These are phyloP conservation scores for Diuraphis noxia DNA, from an alignment of 1,140 invertebrate genomes.

Conservation along the genomic window DNA sequence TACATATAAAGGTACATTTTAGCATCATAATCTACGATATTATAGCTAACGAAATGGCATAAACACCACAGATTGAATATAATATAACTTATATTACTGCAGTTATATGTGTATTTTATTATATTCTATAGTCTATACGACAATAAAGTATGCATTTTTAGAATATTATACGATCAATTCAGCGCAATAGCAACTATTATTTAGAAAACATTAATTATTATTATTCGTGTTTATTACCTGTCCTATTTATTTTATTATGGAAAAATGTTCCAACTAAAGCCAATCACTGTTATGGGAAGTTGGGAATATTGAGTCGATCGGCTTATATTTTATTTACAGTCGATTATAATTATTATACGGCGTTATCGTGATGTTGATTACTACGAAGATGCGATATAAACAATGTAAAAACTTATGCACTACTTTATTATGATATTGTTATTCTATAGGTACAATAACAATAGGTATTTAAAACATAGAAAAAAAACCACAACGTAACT, in stretches of 20 bases:
- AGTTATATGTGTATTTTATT: not conserved
- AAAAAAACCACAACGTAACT: not conserved
- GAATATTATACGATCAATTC: not conserved
- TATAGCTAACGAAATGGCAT: conserved; percentile 1
- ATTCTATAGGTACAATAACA: too few species aligned
- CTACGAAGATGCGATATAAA: not conserved
- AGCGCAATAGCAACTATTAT: not conserved
- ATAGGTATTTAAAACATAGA: not conserved
- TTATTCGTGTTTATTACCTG: not conserved
- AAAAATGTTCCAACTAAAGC: too few species aligned
- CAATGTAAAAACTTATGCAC: not conserved
- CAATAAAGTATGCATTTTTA: not conserved
- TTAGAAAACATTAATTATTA: not conserved
- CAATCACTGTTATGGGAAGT: too few species aligned
- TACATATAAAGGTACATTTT: not conserved
- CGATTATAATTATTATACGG: not conserved
- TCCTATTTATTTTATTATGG: not conserved
- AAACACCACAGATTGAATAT: not conserved
- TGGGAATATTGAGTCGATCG: too few species aligned
- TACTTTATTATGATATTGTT: not conserved
- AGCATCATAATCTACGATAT: not conserved
- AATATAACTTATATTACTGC: not conserved
- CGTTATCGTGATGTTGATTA: not conserved
- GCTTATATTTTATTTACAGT: not conserved
- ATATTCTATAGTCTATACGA: not conserved